Conservation (phyloP, 2,797 vertebrate genomes). For the Dendrocincla fuliginosa region DNA sequence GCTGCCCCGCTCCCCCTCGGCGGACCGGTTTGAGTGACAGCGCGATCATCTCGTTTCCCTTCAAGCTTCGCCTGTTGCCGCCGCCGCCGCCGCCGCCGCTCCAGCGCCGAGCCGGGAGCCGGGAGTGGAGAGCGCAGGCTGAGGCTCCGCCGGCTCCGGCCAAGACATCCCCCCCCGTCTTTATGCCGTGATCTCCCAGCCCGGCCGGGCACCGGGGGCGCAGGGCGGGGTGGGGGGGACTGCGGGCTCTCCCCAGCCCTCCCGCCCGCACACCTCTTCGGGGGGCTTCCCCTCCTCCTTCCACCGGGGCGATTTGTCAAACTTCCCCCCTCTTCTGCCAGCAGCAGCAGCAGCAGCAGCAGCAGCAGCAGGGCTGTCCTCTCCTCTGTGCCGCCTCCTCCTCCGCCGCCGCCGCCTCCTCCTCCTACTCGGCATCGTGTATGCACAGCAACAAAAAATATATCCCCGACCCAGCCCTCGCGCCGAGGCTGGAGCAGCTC, state of each 20-base stretch:
- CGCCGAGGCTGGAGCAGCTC: slow-evolving; percentile 81
- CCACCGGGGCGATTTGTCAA: slow-evolving; percentile 79
- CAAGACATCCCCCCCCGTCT: slow-evolving; percentile 51
- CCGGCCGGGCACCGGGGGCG: slow-evolving; percentile 43
- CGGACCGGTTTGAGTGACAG: slow-evolving; percentile 89
- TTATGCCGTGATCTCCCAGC: slow-evolving; percentile 68
- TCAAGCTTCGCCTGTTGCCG: slow-evolving; percentile 93
- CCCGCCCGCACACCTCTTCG: slow-evolving; percentile 42
- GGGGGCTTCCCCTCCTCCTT: slow-evolving; percentile 65
- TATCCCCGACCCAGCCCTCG: slow-evolving; percentile 74
- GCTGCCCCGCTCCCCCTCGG: slow-evolving; percentile 71
- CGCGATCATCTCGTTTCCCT: slow-evolving; percentile 87
- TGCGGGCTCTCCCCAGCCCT: slow-evolving; percentile 69
- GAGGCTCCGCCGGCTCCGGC: slow-evolving; percentile 58
- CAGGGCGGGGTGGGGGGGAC: slow-evolving; percentile 46
- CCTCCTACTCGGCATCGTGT: slow-evolving; percentile 80
- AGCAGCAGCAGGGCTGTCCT: slow-evolving; percentile 40
- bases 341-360: slow-evolving; percentile 38
- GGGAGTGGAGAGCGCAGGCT: slow-evolving; percentile 64
- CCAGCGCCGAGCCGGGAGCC: slow-evolving; percentile 75
- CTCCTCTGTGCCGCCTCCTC: slow-evolving; percentile 41
- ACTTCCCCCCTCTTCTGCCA: slow-evolving; percentile 65
- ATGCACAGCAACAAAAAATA: slow-evolving; percentile 72
- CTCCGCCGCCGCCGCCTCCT: slow-evolving; percentile 45
- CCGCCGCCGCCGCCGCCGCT: slow-evolving; percentile 87